Percentiles rank a stretch among this genome's conserved stretches.
These are phyloP conservation scores for Sarcophaga caerulescens DNA, from an alignment of 2,888 invertebrate genomes.

Conservation along the genomic window DNA sequence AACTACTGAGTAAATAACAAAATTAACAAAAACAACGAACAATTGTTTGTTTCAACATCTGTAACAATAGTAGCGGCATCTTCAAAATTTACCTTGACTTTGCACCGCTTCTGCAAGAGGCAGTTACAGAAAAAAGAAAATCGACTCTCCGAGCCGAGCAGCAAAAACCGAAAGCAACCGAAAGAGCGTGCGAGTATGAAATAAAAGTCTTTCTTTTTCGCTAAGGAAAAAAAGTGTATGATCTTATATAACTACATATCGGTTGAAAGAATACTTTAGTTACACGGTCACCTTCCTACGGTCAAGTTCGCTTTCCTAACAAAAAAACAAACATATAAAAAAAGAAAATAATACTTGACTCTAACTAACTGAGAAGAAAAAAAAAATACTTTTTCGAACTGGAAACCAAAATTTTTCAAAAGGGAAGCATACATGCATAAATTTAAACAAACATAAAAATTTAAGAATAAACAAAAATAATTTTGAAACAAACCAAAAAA, in stretches of 20 bases:
- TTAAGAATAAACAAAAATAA: constrained; percentile 10
- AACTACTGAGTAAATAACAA: neutral
- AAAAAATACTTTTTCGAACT: constrained; percentile 36
- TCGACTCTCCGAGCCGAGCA: constrained; percentile 48
- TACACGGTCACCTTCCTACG: constrained; percentile 81
- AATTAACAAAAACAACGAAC: constrained; percentile 15
- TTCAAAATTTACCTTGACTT: constrained; percentile 66
- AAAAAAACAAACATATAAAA: constrained; percentile 52
- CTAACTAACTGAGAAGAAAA: too few relatives aligned
- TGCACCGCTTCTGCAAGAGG: constrained; percentile 6
- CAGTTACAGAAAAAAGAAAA: constrained; percentile 34
- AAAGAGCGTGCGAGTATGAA: constrained; percentile 23
- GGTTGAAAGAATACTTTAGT: constrained; percentile 79
- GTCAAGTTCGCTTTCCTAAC: constrained; percentile 79
- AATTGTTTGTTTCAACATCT: constrained; percentile 10
- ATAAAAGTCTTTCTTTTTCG: constrained; percentile 64
- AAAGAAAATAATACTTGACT: neutral
- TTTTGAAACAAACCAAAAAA: neutral
- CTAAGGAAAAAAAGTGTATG: constrained; percentile 74
- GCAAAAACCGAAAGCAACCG: constrained; percentile 39
- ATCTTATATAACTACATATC: constrained; percentile 81
- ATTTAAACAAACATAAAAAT: constrained; percentile 12
- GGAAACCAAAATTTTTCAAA: constrained; percentile 46
- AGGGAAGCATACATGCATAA: constrained; percentile 35
- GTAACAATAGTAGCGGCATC: constrained; percentile 64